Evolutionary conservation across 1,140 invertebrate genomes (phyloP).

Genomic region (Akabosia matsudoensis): DNA sequence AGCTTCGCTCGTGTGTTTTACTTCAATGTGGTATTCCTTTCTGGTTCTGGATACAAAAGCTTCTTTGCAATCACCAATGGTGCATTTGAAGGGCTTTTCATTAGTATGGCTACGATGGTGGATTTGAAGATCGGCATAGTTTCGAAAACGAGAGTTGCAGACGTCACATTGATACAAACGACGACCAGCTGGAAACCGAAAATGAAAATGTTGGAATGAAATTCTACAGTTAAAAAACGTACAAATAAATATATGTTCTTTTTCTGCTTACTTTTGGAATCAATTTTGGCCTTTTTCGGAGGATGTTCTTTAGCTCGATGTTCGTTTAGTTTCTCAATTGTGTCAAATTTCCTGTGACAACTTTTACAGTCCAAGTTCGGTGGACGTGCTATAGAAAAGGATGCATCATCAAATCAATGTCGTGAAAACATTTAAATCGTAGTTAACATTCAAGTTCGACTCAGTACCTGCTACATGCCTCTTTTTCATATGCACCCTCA

Average conservation of each 20-base stretch:
- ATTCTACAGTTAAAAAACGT: too few species aligned
- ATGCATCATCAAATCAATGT: too few species aligned
- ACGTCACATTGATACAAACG: constrained; percentile 11
- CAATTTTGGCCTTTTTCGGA: not conserved
- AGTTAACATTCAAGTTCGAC: too few species aligned
- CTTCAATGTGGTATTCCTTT: constrained; percentile 29
- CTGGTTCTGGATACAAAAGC: constrained; percentile 11
- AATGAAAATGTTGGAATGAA: too few species aligned
- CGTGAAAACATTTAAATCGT: too few species aligned
- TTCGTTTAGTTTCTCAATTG: too few species aligned
- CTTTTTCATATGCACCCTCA: too few species aligned
- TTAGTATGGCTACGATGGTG: constrained; percentile 15
- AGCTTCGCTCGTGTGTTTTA: constrained; percentile 17
- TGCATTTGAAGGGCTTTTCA: constrained; percentile 31
- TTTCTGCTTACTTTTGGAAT: not conserved
- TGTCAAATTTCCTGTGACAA: too few species aligned
- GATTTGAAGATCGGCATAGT: constrained; percentile 21
- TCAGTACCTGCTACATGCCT: too few species aligned
- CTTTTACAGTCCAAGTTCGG: too few species aligned
- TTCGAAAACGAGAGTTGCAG: constrained; percentile 10
- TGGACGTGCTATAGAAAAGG: too few species aligned
- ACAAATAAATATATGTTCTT: not conserved
- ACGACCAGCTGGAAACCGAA: not conserved
- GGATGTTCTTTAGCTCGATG: not conserved
- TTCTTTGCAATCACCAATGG: constrained; percentile 11